Evolutionary conservation across 2,888 invertebrate genomes (phyloP).

Genomic region (Maniola hyperantus): DNA sequence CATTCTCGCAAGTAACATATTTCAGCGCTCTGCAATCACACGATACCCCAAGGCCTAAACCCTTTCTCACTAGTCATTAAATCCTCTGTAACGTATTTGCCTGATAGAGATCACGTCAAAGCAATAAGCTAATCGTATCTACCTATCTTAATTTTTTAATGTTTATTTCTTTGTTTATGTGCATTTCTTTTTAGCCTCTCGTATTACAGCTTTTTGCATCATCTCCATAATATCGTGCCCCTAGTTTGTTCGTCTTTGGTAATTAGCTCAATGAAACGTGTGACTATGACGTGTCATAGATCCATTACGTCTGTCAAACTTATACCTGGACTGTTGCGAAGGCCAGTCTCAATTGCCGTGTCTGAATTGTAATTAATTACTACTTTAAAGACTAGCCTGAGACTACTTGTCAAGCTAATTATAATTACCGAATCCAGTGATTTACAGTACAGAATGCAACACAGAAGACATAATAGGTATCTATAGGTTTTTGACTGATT

Average conservation of each 20-base stretch:
- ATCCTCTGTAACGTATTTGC: too few species aligned
- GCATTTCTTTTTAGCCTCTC: not conserved
- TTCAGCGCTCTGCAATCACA: too few species aligned
- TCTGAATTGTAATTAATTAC: slow-evolving; percentile 66
- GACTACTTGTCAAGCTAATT: slow-evolving; percentile 6
- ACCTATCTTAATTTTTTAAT: too few species aligned
- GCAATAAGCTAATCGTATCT: too few species aligned
- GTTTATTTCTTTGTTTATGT: too few species aligned
- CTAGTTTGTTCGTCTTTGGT: slow-evolving; percentile 15
- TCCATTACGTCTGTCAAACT: slow-evolving; percentile 45
- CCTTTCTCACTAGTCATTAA: too few species aligned
- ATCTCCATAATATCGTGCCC: slow-evolving; percentile 11
- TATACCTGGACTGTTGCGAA: slow-evolving; percentile 49
- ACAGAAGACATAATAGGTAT: too few species aligned
- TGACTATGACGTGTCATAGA: slow-evolving; percentile 35
- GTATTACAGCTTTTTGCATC: not conserved
- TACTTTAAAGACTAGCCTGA: slow-evolving; percentile 40
- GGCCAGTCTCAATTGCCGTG: slow-evolving; percentile 66
- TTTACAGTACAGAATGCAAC: not conserved
- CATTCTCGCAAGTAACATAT: too few species aligned
- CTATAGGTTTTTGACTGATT: too few species aligned
- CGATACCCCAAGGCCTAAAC: too few species aligned
- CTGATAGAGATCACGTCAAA: too few species aligned
- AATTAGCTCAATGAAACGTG: slow-evolving; percentile 28
- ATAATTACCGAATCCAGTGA: slow-evolving; percentile 10